Base-by-base conservation (phyloP, 2,113 vertebrate species). In the Mus spicilegus region DNA sequence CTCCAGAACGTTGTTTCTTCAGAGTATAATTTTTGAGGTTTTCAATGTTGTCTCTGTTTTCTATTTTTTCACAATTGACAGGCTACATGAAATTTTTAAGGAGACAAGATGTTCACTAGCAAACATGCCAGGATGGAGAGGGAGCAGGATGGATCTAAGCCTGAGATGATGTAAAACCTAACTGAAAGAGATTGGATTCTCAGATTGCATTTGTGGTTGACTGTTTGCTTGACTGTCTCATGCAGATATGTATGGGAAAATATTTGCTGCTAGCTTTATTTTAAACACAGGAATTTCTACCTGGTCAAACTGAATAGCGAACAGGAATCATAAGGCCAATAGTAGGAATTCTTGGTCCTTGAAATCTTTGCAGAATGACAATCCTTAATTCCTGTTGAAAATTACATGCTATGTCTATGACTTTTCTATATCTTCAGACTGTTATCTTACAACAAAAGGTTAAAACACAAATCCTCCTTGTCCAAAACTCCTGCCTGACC, bases 161-260 rank as follows among this genome's bases (percentile, higher is more conserved):
- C 84, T 67, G 16, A 91, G 78, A 91, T 73, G 58, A 91, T 84
- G 82, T 80, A 75, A 89, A 28, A 87, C 1, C 5, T 58, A 91
- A 72, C 16, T 80, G 78, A 90, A 95, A 93, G 46, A 95, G 89
- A 69, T 17, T 86, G n/a, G 51, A 73, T 93, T 67, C 17, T 96
- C 13, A 84, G 30, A 8, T 69, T 89, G 69, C 58, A 33, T 87
- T 94, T 95, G 70, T 67, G 89, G 54, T 88, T 92, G 16, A 6
- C 76, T 76, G 42, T 28, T 78, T 89, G 30, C 8, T 76, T 77
- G 17, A 39, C 87, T 80, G 13, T 90, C 89, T 87, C 28, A n/a
- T 94, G 49, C 63, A 89, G 76, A 91, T 88, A 91, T 88, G 80
- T 39, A 30, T 72, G 80, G 56, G 70, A 76, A 26, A 69, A 82